Evolutionary conservation across 2,888 invertebrate species (phyloP).

Genomic region (Andrena bicolor): DNA sequence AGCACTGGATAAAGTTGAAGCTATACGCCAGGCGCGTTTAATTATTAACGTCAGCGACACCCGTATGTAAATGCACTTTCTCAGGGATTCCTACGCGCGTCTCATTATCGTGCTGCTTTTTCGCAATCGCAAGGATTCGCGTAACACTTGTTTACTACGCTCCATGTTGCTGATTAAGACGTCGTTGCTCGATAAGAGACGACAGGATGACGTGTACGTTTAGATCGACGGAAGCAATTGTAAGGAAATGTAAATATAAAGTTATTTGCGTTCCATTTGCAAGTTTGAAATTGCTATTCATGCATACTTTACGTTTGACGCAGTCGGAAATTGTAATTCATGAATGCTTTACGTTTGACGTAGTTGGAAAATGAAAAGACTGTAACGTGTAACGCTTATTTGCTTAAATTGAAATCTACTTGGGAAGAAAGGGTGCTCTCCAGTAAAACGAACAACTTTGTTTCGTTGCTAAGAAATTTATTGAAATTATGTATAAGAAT

Average conservation of each 20-base stretch:
- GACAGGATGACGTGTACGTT: not conserved
- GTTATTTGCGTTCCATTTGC: not conserved
- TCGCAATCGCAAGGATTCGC: not conserved
- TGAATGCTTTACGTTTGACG: not conserved
- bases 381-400: not conserved
- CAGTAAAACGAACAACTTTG: not conserved
- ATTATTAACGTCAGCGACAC: not conserved
- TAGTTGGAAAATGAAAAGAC: not conserved
- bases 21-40: not conserved
- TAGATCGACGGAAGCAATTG: not conserved
- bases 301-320: not conserved
- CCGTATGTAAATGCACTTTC: constrained; percentile 23
- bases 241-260: not conserved
- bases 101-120: not conserved
- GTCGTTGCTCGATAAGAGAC: not conserved
- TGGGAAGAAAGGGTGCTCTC: not conserved
- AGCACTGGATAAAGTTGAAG: not conserved
- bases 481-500: not conserved
- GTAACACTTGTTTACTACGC: constrained; percentile 1
- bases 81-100: not conserved
- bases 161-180: not conserved
- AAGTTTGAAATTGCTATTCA: not conserved
- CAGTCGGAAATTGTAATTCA: not conserved
- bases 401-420: not conserved
- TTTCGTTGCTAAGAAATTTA: not conserved